Evolutionary conservation across 2,888 invertebrate species (phyloP).

Genomic region (Tribolium freemani): DNA sequence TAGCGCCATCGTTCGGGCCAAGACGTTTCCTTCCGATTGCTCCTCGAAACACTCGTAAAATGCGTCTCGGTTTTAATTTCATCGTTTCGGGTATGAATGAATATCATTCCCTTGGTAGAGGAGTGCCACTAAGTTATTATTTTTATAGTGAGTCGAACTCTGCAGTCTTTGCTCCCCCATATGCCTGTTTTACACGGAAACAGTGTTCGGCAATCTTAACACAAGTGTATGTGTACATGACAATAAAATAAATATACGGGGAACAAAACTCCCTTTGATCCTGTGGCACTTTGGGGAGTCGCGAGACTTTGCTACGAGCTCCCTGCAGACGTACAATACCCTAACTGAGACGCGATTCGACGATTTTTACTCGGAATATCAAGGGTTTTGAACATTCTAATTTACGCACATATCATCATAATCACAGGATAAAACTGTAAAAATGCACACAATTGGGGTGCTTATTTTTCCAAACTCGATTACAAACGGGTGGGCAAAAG

Average conservation of each 20-base stretch:
- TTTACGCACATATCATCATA: constrained; percentile 29
- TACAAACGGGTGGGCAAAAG: too few relatives aligned
- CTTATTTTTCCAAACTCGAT: too few relatives aligned
- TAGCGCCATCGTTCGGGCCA: constrained; percentile 51
- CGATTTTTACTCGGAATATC: constrained; percentile 49
- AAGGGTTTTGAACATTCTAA: constrained; percentile 9
- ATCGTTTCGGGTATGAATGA: neutral
- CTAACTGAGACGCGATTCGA: constrained; percentile 54
- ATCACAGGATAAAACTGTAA: neutral
- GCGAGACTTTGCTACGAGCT: constrained; percentile 54
- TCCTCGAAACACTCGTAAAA: constrained; percentile 21
- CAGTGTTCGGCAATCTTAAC: constrained; percentile 64
- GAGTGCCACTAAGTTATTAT: constrained; percentile 56
- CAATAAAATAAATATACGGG: constrained; percentile 68
- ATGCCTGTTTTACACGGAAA: constrained; percentile 54
- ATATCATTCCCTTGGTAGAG: constrained; percentile 43
- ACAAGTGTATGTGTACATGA: constrained; percentile 66
- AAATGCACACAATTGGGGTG: too few relatives aligned
- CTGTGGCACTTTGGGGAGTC: constrained; percentile 60
- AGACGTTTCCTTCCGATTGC: constrained; percentile 35
- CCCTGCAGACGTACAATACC: constrained; percentile 53
- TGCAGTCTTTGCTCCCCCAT: constrained; percentile 49
- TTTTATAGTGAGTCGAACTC: constrained; percentile 52
- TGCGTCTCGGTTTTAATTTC: constrained; percentile 15
- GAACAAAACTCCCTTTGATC: constrained; percentile 63